Evolutionary conservation across 2,113 vertebrate genomes (phyloP).

Genomic region (Cercopithecus mona): DNA sequence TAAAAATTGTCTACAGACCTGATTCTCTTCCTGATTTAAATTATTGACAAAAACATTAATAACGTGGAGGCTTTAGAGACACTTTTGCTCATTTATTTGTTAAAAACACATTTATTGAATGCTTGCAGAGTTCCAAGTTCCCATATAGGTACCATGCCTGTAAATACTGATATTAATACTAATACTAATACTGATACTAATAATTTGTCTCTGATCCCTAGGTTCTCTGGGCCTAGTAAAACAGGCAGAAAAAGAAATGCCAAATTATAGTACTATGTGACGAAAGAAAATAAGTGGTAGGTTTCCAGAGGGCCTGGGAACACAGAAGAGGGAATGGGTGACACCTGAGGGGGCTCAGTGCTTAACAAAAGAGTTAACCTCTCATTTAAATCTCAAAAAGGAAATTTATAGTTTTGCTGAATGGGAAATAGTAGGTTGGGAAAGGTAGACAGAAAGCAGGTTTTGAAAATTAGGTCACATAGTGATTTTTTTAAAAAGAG

Average conservation of each 20-base stretch:
- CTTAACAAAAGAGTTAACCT: not conserved
- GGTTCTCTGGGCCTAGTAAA: not conserved
- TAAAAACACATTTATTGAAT: not conserved
- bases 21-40: not conserved
- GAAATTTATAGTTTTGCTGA: not conserved
- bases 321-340: not conserved
- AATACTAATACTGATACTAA: not conserved
- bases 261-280: not conserved
- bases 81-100: not conserved
- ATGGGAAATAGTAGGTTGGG: not conserved
- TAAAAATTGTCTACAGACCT: not conserved
- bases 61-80: not conserved
- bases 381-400: not conserved
- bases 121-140: not conserved
- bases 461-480: too few species aligned
- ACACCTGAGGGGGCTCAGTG: not conserved
- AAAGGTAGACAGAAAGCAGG: not conserved
- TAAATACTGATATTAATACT: not conserved
- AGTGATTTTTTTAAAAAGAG: not conserved
- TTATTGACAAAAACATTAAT: not conserved
- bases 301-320: not conserved
- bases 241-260: not conserved
- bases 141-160: not conserved
- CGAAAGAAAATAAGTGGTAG: not conserved
- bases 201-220: not conserved